phyloP scores from a whole-genome alignment of 2,888 invertebrate genomes.

The Lochmaea crataegi region DNA sequence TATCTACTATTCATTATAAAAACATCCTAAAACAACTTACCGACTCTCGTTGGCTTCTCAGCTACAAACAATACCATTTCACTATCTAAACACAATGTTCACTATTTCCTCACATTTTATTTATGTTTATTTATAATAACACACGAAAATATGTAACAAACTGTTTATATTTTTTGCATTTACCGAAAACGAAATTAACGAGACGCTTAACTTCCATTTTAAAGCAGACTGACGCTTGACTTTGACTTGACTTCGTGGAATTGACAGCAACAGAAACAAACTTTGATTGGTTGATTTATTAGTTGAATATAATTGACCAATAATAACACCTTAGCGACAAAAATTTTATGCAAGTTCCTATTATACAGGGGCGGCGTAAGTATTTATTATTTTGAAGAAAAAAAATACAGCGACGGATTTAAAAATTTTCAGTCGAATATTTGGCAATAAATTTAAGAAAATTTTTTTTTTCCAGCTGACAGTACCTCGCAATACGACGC shows the following conservation, averaged over 20 bases:
- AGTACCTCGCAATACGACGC: constrained; percentile 83
- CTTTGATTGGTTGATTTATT: no score
- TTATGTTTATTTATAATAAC: not conserved
- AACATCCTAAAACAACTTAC: no score
- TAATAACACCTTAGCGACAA: no score
- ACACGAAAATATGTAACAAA: not conserved
- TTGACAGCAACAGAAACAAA: not conserved
- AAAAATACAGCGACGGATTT: no score
- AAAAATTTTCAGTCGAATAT: no score
- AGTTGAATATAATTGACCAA: not conserved
- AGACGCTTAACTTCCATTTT: not conserved
- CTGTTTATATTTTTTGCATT: not conserved
- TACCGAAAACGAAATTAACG: not conserved
- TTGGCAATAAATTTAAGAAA: no score
- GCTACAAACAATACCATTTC: no score
- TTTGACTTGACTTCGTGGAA: not conserved
- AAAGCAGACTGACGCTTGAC: not conserved
- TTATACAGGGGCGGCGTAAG: no score
- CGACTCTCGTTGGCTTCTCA: no score
- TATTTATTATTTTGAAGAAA: no score
- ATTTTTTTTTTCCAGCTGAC: constrained; percentile 73
- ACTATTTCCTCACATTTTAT: not conserved
- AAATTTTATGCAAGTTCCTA: no score
- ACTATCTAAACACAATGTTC: not conserved
- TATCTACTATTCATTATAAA: no score